phyloP scores from a whole-genome alignment of 2,888 invertebrate genomes.

The Machimus atricapillus region DNA sequence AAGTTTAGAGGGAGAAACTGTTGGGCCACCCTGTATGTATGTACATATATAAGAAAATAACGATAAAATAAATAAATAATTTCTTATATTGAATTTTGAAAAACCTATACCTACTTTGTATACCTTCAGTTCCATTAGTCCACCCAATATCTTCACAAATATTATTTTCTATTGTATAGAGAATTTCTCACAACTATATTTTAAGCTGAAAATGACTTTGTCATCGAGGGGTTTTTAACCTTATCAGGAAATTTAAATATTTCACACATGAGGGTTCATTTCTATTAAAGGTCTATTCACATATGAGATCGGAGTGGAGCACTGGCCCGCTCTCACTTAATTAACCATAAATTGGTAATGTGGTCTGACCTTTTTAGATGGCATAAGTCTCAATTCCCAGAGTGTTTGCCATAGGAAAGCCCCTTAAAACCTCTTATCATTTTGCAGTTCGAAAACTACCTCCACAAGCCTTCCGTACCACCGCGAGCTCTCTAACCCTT shows the following conservation, averaged over 20 bases:
- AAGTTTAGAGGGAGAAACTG: too few relatives aligned
- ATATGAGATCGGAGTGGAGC: neutral
- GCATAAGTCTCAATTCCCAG: neutral
- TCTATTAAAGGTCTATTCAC: neutral
- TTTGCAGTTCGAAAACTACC: neutral
- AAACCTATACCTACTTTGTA: too few relatives aligned
- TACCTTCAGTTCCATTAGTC: too few relatives aligned
- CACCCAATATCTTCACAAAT: too few relatives aligned
- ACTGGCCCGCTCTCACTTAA: neutral
- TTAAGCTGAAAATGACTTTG: neutral
- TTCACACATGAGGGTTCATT: neutral
- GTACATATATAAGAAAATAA: too few relatives aligned
- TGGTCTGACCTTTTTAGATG: neutral
- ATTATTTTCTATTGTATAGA: too few relatives aligned
- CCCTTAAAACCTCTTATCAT: neutral
- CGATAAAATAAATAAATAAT: too few relatives aligned
- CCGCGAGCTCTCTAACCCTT: neutral
- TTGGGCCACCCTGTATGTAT: too few relatives aligned
- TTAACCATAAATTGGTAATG: neutral
- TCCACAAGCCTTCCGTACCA: neutral
- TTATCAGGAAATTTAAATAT: neutral
- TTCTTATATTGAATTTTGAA: too few relatives aligned
- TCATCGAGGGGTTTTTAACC: neutral
- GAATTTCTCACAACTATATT: neutral
- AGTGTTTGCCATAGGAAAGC: neutral